Evolutionary conservation across 2,888 invertebrate genomes (phyloP), one percentile per base, ranked within the genome.

Genomic region (Zaprionus bogoriensis): DNA sequence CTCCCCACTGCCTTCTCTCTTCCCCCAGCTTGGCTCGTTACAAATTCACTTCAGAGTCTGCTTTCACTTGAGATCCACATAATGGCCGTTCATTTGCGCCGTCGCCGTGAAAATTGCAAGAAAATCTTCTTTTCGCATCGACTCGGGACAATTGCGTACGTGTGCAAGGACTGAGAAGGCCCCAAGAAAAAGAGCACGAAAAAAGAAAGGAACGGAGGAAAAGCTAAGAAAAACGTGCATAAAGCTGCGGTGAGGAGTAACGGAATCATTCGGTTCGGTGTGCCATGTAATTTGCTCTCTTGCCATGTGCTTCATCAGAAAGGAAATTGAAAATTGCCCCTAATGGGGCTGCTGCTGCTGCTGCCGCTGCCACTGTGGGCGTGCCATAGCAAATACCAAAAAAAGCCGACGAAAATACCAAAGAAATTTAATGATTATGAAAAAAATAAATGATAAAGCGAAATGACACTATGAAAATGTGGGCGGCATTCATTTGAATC

Each of bases 301-400:
- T 89, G 88, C 87, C 73, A 87, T 89, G 89, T 89, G 89, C 89
- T 89, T 89, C 86, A 89, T 89, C 89, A 88, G 86, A 89, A 89
- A 89, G 89, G 89, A 89, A 89, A 89, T 89, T 89, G 89, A 88
- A 89, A 89, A 89, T 89, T 89, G 89, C 86, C 88, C 70, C 82
- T 79, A 74, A 85, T 77, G 74, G 85, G n/a, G n/a, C n/a, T n/a
- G n/a, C n/a, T n/a, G n/a, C 73, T 69, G 66, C 50, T 51, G 19
- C 54, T 27, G 32, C 7, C 17, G 7, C 54, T 41, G 32, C 19
- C 52, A 48, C 57, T 66, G 83, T 20, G 38, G 38, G 41, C 86
- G 86, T 62, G 86, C 69, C 73, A 45, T 68, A 27, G 25, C 6
- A 44, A 42, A 44, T 30, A 36, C 36, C 20, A 59, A 2, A 41